Evolutionary conservation across 2,888 invertebrate genomes (phyloP).

Genomic region (Ichneumoninae sp.): DNA sequence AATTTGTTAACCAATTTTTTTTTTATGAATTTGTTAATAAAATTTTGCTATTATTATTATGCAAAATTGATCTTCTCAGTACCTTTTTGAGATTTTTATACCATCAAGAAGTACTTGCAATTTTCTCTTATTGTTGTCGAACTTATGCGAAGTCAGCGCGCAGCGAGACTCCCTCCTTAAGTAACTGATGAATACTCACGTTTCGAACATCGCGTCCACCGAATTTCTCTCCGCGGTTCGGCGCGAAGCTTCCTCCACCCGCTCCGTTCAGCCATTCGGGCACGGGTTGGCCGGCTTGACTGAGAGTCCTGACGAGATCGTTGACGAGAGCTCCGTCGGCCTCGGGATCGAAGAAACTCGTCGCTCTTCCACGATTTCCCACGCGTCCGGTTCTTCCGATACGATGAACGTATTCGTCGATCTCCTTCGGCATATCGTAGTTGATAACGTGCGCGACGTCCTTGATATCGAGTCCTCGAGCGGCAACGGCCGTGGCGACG

Average conservation of each 20-base stretch:
- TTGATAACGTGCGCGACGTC: constrained; percentile 96
- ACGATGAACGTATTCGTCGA: constrained; percentile 97
- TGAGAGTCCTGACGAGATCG: constrained; percentile 90
- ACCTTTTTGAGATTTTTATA: too few species aligned
- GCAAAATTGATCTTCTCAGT: too few species aligned
- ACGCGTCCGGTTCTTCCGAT: constrained; percentile 98
- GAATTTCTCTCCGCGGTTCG: constrained; percentile 85
- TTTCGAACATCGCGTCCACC: constrained; percentile 90
- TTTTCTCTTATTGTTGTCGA: too few species aligned
- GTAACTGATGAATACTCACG: constrained; percentile 84
- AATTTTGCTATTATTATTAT: too few species aligned
- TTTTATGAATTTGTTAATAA: too few species aligned
- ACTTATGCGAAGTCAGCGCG: too few species aligned
- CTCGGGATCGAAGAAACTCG: constrained; percentile 91
- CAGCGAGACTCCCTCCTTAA: too few species aligned
- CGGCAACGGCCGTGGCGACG: constrained; percentile 98
- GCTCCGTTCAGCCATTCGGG: constrained; percentile 88
- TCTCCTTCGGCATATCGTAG: constrained; percentile 94
- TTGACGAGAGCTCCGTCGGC: constrained; percentile 87
- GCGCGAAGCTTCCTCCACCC: constrained; percentile 82
- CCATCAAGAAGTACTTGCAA: too few species aligned
- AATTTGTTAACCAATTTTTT: too few species aligned
- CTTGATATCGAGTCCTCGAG: constrained; percentile 95
- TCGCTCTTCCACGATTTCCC: constrained; percentile 94
- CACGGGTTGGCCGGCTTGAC: constrained; percentile 91